A percentile compares a stretch with the other conserved stretches of the same genome.
Evolutionary conservation across 2,113 vertebrate genomes (phyloP).

Genomic region (Megalops atlanticus): DNA sequence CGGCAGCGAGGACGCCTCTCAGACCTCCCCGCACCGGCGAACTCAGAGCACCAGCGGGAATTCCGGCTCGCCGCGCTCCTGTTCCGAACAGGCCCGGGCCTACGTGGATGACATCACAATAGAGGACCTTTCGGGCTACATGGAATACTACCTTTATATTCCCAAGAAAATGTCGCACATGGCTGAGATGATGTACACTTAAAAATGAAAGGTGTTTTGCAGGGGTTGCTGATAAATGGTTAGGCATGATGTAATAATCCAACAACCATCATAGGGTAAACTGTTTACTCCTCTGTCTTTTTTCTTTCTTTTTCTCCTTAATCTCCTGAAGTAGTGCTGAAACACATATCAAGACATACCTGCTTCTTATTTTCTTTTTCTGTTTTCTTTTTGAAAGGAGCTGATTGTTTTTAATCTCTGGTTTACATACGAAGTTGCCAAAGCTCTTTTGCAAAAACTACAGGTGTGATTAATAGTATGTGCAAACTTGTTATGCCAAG

Average conservation of each 20-base stretch:
- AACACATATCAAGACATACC: slow-evolving; percentile 5
- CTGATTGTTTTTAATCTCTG: slow-evolving; percentile 30
- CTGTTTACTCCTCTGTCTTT: not conserved
- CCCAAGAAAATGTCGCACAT: slow-evolving; percentile 99
- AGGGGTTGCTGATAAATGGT: not conserved
- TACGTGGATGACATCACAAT: slow-evolving; percentile 96
- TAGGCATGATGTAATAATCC: slow-evolving; percentile 36
- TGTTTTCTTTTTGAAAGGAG: slow-evolving; percentile 21
- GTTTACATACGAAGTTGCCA: slow-evolving; percentile 64
- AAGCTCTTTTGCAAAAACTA: slow-evolving; percentile 53
- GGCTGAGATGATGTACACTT: slow-evolving; percentile 99
- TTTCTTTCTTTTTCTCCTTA: not conserved
- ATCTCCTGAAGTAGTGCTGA: slow-evolving; percentile 25
- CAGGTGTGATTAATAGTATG: slow-evolving; percentile 45
- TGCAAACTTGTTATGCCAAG: slow-evolving; percentile 49
- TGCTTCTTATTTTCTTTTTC: slow-evolving; percentile 14
- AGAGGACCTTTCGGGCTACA: slow-evolving; percentile 97
- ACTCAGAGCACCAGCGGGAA: slow-evolving; percentile 61
- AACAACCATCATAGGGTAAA: slow-evolving; percentile 16
- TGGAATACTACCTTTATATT: slow-evolving; percentile 97
- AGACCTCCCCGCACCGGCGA: slow-evolving; percentile 70
- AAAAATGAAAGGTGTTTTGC: slow-evolving; percentile 44
- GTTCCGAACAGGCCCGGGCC: slow-evolving; percentile 91
- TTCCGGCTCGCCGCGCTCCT: slow-evolving; percentile 86
- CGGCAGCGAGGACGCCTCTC: slow-evolving; percentile 64